Evolutionary conservation across 2,113 vertebrate genomes (phyloP).

Genomic region (rabbit (Oryctolagus cuniculus)): DNA sequence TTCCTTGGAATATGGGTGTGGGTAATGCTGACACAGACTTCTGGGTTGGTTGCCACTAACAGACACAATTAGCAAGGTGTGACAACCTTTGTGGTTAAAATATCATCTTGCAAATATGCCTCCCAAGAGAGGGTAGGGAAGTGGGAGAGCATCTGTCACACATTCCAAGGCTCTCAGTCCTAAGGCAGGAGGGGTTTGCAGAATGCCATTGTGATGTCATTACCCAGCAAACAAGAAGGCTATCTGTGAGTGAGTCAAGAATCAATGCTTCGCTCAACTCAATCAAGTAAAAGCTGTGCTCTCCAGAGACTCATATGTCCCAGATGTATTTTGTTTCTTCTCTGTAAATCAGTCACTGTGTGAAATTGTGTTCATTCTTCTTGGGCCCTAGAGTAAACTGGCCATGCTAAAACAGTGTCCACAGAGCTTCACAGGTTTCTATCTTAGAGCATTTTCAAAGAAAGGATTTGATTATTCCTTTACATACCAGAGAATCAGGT

Average conservation of each 20-base stretch:
- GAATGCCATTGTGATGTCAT: conserved; percentile 32
- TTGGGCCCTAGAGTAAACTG: not conserved
- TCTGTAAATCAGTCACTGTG: not conserved
- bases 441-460: not conserved
- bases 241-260: conserved; percentile 20
- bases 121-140: not conserved
- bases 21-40: not conserved
- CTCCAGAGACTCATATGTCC: not conserved
- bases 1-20: conserved; percentile 30
- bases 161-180: not conserved
- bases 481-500: not conserved
- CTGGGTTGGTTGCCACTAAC: not conserved
- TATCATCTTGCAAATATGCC: not conserved
- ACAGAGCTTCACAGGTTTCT: not conserved
- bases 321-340: conserved; percentile 32
- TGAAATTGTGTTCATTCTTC: conserved; percentile 37
- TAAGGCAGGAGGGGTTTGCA: not conserved
- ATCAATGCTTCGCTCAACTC: not conserved
- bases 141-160: not conserved
- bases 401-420: not conserved
- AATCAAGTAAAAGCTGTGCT: not conserved
- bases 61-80: not conserved
- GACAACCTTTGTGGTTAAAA: not conserved
- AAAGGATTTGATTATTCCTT: not conserved
- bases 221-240: not conserved